phyloP scores from a whole-genome alignment of 2,113 vertebrate genomes.

The Nesospiza acunhae region DNA sequence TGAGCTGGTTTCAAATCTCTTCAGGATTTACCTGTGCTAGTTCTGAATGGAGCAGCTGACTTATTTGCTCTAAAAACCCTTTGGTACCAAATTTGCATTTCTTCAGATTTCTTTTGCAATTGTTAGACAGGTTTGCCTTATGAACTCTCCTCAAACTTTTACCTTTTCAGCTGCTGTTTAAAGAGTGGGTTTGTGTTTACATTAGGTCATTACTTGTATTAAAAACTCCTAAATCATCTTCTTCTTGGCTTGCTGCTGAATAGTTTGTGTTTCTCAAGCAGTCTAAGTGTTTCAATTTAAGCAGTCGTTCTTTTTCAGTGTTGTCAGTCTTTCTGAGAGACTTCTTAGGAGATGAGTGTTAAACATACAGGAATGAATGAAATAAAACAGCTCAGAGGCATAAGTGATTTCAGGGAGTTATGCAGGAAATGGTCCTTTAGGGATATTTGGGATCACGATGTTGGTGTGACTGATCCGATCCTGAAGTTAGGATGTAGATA shows the following conservation, averaged over 20 bases:
- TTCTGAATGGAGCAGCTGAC: neutral
- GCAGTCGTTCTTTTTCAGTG: fast-evolving
- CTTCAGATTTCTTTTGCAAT: neutral
- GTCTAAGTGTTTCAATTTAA: neutral
- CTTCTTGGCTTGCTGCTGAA: neutral
- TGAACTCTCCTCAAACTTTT: neutral
- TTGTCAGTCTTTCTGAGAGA: neutral
- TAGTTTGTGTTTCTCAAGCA: neutral
- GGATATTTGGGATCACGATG: neutral
- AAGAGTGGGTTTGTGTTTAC: neutral
- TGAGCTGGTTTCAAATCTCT: neutral
- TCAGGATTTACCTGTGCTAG: neutral
- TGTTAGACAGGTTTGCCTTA: neutral
- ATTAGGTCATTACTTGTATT: neutral
- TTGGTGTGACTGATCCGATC: neutral
- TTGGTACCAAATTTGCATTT: neutral
- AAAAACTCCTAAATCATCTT: neutral
- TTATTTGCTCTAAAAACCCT: neutral
- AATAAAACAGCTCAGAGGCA: neutral
- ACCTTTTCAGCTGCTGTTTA: neutral
- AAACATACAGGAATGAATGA: neutral
- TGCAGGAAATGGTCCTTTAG: neutral
- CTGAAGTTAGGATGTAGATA: neutral
- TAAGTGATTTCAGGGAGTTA: neutral
- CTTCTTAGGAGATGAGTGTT: neutral